Base-by-base conservation (phyloP, 2,797 vertebrate species). In the Cyprinella venusta region DNA sequence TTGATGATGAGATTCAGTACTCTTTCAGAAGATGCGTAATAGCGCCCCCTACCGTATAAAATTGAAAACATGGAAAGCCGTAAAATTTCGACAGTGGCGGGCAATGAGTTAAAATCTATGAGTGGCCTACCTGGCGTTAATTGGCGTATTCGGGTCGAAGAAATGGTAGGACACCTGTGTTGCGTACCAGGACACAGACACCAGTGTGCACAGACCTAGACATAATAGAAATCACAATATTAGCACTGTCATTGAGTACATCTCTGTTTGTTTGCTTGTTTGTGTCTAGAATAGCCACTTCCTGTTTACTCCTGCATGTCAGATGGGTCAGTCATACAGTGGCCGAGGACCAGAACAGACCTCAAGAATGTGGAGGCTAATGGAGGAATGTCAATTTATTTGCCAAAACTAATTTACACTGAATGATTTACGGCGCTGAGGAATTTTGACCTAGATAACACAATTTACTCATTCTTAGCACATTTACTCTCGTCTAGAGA, bases 161-260 rank as follows among this genome's bases (percentile, higher is more conserved):
- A 99, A 99, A 90, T 98, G 97, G 65, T 95, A 92, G 69, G 97
- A 97, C 89, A 99, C 97, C 85, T 96, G 96, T 0, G 97, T 96
- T 52, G 98, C 98, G 0, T 99, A 99, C 96, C 97, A 95, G 0
- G 98, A 98, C 86, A 99, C 97, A 0, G 97, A 97, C 1, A 97
- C 95, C 91, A 99, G 79, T 0, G 97, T 97, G 88, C 96, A 97
- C 65, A 99, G 89, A 89, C 98, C 98, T 99, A 88, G 21, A 65
- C 9, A 79, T 83, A 52, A 76, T 8, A 80, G 15, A 88, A 48
- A 74, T 80, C 38, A 61, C 45, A 82, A 13, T 10, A 33, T 75
- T 65, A 81, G 42, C 78, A 40, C 10, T 38, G 38, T 8, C 33
- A 68, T 63, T 26, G 24, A 26, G 19, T 18, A 72, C 48, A 67